Base-by-base conservation (phyloP, 2,888 invertebrate species). In the Melikaiella ostensackeni region DNA sequence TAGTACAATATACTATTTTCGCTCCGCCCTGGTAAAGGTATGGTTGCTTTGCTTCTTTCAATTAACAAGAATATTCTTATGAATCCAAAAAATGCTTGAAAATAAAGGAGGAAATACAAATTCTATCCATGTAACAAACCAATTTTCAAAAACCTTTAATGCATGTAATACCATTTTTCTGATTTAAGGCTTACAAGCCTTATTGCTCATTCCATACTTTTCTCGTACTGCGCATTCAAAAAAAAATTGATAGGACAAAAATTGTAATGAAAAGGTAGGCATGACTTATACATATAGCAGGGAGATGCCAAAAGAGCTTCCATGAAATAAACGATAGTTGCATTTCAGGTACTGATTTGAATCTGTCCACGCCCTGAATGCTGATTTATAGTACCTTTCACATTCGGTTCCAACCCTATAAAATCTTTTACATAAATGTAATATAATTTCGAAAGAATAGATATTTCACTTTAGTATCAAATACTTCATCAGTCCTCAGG, bases 351-450 rank as follows among this genome's bases (percentile, higher is more conserved):
- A 59, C 59, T 59, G 70, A 70, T 70, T 70, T 70, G 70, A 50
- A 70, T 70, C 70, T 70, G 46, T 70, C 50, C 70, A 70, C 70
- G 70, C 50, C 70, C 50, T 70, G 70, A 46, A 30, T 50, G 27
- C 50, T 70, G 70, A 70, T 70, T 70, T 70, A 70, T 70, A 50
- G 30, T 50, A 50, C 70, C 70, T 70, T 70, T 70, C 70, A 70
- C 70, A 70, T 70, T 50, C 50, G 33, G 50, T 50, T 70, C 70
- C 70, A 46, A 70, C 46, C 55, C 46, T 46, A 50, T 30, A 70
- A 70, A 70, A 50, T 30, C 70, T 50, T n/a, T 70, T 33, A 50
- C 50, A 70, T 46, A 50, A 70, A 50, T 70, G 50, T 50, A 50
- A 27, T 50, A 21, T 50, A n/a, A 63, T 63, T 62, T 30, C 33